Conservation (phyloP, 2,113 vertebrate genomes). For the Caloenas nicobarica region DNA sequence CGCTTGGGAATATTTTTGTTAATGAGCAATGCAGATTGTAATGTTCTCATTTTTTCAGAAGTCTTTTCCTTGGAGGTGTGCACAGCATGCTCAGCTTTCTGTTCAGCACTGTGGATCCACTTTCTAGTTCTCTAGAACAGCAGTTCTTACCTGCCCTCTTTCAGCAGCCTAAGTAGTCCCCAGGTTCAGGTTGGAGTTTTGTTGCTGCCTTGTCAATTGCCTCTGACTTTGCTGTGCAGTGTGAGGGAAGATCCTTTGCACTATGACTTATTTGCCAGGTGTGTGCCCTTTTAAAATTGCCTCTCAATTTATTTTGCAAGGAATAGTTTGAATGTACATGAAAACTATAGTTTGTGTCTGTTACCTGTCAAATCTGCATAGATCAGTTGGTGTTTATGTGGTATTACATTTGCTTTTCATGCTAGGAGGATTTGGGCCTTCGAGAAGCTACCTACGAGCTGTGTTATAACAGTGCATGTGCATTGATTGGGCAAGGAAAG, state of each 20-base stretch:
- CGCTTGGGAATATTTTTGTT: neutral
- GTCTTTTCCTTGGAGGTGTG: neutral
- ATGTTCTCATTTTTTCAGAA: neutral
- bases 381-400: neutral
- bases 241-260: neutral
- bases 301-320: neutral
- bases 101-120: neutral
- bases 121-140: neutral
- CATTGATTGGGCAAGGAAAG: constrained; percentile 90
- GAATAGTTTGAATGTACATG: neutral
- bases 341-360: neutral
- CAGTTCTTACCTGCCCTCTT: neutral
- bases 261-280: neutral
- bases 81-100: neutral
- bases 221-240: neutral
- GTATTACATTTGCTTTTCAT: neutral
- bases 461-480: constrained; percentile 93
- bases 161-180: neutral
- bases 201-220: neutral
- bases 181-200: neutral
- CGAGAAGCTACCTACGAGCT: constrained; percentile 93
- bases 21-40: neutral
- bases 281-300: neutral
- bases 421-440: constrained; percentile 90
- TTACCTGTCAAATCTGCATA: neutral